phyloP scores from a whole-genome alignment of 1,140 invertebrate species.

The Stenopsyche tienmushanensis region DNA sequence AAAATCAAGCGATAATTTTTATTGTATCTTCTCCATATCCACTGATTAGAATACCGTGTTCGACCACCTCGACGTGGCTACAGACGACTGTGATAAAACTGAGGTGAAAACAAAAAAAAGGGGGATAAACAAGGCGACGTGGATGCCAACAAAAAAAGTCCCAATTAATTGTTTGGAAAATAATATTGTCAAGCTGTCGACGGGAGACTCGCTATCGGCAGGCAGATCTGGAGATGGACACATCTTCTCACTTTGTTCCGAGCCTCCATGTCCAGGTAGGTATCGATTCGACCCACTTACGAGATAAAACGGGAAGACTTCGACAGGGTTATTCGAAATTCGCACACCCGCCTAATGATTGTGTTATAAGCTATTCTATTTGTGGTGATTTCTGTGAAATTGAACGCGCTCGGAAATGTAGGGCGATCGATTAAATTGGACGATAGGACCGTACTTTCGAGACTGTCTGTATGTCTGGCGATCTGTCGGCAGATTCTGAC shows the following conservation, averaged over 20 bases:
- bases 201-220: conserved; percentile 7
- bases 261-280: not conserved
- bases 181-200: conserved; percentile 40
- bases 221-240: conserved; percentile 7
- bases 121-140: not conserved
- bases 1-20: too few relatives aligned
- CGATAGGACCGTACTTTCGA: too few relatives aligned
- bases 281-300: too few relatives aligned
- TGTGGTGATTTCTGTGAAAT: too few relatives aligned
- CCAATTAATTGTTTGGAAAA: conserved; percentile 41
- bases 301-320: too few relatives aligned
- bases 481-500: conserved; percentile 27
- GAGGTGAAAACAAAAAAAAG: not conserved
- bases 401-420: too few relatives aligned
- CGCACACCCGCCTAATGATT: too few relatives aligned
- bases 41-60: too few relatives aligned
- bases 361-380: too few relatives aligned
- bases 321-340: too few relatives aligned
- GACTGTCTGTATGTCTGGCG: conserved; percentile 19
- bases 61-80: not conserved
- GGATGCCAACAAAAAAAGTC: not conserved
- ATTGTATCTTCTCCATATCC: too few relatives aligned
- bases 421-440: too few relatives aligned
- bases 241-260: conserved; percentile 6
- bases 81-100: not conserved